Evolutionary conservation across 2,888 invertebrate genomes (phyloP), one percentile per base, ranked within the genome.

Genomic region (Mythimna vitellina): DNA sequence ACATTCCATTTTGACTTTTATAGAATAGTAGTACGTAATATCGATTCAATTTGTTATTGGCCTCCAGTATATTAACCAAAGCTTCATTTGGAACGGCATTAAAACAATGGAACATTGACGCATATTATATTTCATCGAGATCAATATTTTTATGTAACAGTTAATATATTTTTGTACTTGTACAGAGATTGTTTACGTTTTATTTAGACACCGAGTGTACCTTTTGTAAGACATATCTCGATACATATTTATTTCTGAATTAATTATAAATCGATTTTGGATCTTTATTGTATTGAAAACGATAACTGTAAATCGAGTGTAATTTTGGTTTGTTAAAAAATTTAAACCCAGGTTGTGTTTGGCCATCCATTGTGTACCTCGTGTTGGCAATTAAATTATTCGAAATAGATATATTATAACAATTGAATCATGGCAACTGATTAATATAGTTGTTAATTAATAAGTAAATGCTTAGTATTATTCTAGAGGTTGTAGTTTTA

Each of bases 131-230:
- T 88, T 88, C 88, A 89, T 87, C 84, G 82, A 91, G 89, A 89
- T 87, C 91, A 90, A 93, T 94, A 92, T 92, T 92, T 91, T 92
- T 91, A 87, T 88, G 89, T 78, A 84, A 92, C 92, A 91, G 88
- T 92, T 92, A 92, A 78, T 86, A 93, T 95, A 94, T 94, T 94
- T 95, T 94, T 94, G 88, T 94, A 94, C 91, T 71, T 94, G 92
- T 94, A 94, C 91, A 94, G 92, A 93, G 87, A 92, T 90, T 89
- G 85, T 89, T 89, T 89, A 88, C 87, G 85, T 87, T 85, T 91
- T 90, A 86, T 89, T 89, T 88, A 89, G 79, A 89, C 87, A 88
- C 85, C 85, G 84, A 81, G 86, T 85, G 89, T 91, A 90, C 90
- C 89, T 89, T 89, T 88, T 85, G 87, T 89, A 84, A 86, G 74